These are phyloP conservation scores for Pitta sordida DNA, from an alignment of 2,113 vertebrate species.

Conservation along the genomic window DNA sequence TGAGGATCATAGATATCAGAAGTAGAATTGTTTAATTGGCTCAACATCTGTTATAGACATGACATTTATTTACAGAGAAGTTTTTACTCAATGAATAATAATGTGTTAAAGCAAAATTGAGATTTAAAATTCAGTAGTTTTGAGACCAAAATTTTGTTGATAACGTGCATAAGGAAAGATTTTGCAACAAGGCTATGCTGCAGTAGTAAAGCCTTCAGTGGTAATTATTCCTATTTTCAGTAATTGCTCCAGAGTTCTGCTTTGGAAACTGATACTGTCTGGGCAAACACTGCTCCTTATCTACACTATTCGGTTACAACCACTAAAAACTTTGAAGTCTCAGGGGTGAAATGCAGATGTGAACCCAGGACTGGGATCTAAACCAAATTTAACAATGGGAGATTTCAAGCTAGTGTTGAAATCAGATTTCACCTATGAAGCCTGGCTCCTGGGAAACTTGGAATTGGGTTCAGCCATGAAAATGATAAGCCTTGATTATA, in stretches of 20 bases:
- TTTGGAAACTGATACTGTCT: background rate
- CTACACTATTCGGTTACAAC: background rate
- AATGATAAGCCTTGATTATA: constrained; percentile 13
- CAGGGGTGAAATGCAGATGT: background rate
- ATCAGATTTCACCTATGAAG: constrained; percentile 32
- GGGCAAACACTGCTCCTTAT: background rate
- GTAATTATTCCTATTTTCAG: background rate
- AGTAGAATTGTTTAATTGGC: background rate
- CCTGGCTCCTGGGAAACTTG: constrained; percentile 12
- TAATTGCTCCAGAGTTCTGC: background rate
- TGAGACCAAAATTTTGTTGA: background rate
- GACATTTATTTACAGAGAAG: background rate
- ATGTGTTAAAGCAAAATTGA: background rate
- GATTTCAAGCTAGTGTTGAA: background rate
- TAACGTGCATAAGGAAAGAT: background rate
- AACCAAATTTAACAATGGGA: constrained; percentile 14
- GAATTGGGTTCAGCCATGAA: background rate
- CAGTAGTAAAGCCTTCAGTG: background rate
- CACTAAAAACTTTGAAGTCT: constrained; percentile 3
- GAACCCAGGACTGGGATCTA: background rate
- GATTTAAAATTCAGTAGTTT: background rate
- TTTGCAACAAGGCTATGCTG: background rate
- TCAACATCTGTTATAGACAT: background rate
- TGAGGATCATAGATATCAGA: background rate
- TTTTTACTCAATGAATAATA: background rate